Evolutionary conservation across 2,888 invertebrate genomes (phyloP), one percentile per base, ranked within the genome.

Genomic region (Pristionchus entomophagus): DNA sequence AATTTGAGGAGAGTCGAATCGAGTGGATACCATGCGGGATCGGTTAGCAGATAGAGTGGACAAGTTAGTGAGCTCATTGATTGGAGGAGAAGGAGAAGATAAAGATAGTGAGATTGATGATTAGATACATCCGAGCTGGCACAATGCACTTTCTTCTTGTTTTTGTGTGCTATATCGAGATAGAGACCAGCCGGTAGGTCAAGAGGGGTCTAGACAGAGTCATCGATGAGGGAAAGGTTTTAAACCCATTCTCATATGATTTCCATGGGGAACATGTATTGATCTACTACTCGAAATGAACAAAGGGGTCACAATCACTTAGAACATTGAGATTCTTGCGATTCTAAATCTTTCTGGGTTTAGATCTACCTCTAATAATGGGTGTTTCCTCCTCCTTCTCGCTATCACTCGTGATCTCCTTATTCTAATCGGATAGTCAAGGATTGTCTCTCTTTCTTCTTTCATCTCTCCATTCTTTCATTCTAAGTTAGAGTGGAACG

Each of bases 1-100:
- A 8, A 29, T 80, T 2, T 51, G 78, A 32, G 78, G 51, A 29
- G 51, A 80, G n/a, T 51, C 78, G 51, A 80, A 80, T 38, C 49
- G 49, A 49, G 78, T 80, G 22, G 78, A 80, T 80, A 80, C 78
- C 78, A 80, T 80, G 41, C 51, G 78, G 51, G 51, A 80, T 32
- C 32, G 51, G 78, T 32, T 51, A 78, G 78, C 26, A 80, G 77
- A 77, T 77, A 45, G 51, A 80, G 78, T 32, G 51, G 78, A 80
- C 51, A 51, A 80, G 73, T 73, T 73, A 73, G 73, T 73, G 73
- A 73, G 41, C 73, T 73, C 73, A 73, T 73, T 41, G 73, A 73
- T 73, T 73, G 73, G 78, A 51, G 78, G 78, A 80, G 41, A 69
- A 41, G 69, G 73, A 41, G 69, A 62, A 62, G 69, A 69, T 69